These are phyloP conservation scores for Rhopilema esculentum DNA, from an alignment of 30 jellyfish, hydroid and myxozoan species.

Conservation along the genomic window DNA sequence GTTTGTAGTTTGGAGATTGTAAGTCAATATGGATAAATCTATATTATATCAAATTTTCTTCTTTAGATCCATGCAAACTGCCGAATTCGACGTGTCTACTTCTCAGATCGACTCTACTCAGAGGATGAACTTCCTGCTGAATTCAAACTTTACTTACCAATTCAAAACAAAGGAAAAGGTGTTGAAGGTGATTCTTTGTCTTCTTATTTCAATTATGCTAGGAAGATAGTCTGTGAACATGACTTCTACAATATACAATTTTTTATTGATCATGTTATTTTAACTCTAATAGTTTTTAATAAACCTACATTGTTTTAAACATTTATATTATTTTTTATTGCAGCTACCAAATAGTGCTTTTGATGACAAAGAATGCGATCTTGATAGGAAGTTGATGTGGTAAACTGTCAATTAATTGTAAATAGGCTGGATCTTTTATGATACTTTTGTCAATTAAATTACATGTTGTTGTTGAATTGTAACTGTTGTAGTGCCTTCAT, in stretches of 20 bases:
- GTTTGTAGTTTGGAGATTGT: too few relatives aligned
- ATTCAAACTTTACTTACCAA: slow-evolving; percentile 95
- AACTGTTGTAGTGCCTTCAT: background rate
- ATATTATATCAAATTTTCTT: background rate
- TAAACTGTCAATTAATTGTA: slow-evolving; percentile 27
- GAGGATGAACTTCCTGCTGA: slow-evolving; percentile 99
- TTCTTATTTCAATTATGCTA: too few relatives aligned
- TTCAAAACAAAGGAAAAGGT: slow-evolving; percentile 80
- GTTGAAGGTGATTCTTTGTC: slow-evolving; percentile 28
- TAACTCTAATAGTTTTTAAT: background rate
- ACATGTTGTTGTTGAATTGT: background rate
- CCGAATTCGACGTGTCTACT: slow-evolving; percentile 98
- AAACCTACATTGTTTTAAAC: background rate
- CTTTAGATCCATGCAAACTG: slow-evolving; percentile 98
- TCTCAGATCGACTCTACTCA: slow-evolving; percentile 96
- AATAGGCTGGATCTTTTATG: slow-evolving; percentile 37
- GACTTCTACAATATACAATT: background rate
- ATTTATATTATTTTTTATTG: background rate
- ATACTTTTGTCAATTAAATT: slow-evolving; percentile 13
- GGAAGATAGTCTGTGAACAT: too few relatives aligned
- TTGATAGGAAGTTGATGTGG: background rate
- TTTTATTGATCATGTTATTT: background rate
- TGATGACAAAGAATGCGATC: background rate
- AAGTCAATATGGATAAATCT: background rate
- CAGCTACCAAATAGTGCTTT: slow-evolving; percentile 34